Evolutionary conservation across 2,113 vertebrate species (phyloP).

Genomic region (Actenoides hombroni): DNA sequence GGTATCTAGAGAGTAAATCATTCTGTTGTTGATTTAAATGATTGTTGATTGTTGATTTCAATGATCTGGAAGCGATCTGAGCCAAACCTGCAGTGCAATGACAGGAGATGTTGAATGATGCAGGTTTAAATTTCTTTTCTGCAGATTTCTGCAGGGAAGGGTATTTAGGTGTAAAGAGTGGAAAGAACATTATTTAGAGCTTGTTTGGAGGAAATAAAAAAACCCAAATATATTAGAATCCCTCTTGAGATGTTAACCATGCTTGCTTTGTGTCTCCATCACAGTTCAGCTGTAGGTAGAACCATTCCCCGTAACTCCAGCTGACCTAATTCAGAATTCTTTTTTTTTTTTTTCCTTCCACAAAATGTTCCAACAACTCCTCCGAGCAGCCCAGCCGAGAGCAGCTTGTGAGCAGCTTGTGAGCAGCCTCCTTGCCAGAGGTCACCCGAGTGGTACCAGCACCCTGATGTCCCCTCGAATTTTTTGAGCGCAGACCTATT

Average conservation of each 20-base stretch:
- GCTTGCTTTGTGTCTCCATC: fast-evolving
- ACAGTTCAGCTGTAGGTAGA: not conserved
- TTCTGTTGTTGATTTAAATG: not conserved
- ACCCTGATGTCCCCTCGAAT: fast-evolving
- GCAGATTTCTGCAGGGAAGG: not conserved
- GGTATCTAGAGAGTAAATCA: not conserved
- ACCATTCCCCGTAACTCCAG: not conserved
- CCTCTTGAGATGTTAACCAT: not conserved
- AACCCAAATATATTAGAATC: not conserved
- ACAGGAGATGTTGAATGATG: not conserved
- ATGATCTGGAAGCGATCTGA: not conserved
- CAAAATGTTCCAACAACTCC: too few species aligned
- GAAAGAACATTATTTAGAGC: not conserved
- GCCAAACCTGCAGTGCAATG: not conserved
- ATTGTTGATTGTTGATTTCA: not conserved
- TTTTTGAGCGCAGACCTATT: too few species aligned
- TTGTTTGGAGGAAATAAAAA: not conserved
- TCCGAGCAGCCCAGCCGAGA: not conserved
- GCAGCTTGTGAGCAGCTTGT: not conserved
- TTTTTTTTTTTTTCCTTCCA: not conserved
- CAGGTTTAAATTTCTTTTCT: not conserved
- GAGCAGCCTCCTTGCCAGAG: not conserved
- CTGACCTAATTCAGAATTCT: not conserved
- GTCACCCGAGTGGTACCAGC: not conserved
- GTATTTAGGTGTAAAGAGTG: not conserved